Evolutionary conservation across 2,888 invertebrate genomes (phyloP), one percentile per base, ranked within the genome.

Genomic region (Hyppa rectilinea): DNA sequence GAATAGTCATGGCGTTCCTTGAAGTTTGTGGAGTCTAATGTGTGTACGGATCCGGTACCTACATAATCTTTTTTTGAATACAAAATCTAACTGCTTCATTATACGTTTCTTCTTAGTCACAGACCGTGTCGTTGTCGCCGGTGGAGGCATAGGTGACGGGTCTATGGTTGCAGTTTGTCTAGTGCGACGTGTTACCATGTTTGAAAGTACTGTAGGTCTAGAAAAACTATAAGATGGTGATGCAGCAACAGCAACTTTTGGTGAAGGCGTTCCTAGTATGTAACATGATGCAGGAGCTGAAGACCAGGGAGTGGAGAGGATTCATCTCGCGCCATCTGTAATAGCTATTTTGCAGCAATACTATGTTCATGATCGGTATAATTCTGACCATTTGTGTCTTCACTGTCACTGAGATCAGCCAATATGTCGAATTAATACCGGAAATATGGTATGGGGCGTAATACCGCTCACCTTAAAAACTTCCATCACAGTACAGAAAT

Each of bases 61-160:
- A 10, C 53, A 60, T 67, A 10, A 14, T 59, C 3, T 60, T 53
- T 62, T 68, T 55, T 68, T 55, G 55, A 68, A 55, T 26, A 58
- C 23, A 61, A 68, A 68, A 47, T 61, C 68, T 62, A 68, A 68
- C 1, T 20, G 56, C 62, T 69, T 69, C 55, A 56, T 55, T 62
- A 62, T 56, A 62, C 56, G 62, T 23, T 47, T 47, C 67, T 67
- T 60, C 40, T 69, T 62, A 62, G 49, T 40, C 2, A 55, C 20
- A 31, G 62, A n/a, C n/a, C n/a, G 69, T 55, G 53, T 31, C 26
- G 34, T 67, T 69, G 40, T 69, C 2, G 62, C 60, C 53, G 60
- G 45, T n/a, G 52, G 67, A 53, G 29, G 60, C 53, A 68, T 68
- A 52, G 53, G 52, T 2, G 60, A 68, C n/a, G 67, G 47, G 17